A percentile compares a stretch with the other conserved stretches of the same genome.
Evolutionary conservation across 2,797 vertebrate species (phyloP).

Genomic region (Notolabrus celidotus): DNA sequence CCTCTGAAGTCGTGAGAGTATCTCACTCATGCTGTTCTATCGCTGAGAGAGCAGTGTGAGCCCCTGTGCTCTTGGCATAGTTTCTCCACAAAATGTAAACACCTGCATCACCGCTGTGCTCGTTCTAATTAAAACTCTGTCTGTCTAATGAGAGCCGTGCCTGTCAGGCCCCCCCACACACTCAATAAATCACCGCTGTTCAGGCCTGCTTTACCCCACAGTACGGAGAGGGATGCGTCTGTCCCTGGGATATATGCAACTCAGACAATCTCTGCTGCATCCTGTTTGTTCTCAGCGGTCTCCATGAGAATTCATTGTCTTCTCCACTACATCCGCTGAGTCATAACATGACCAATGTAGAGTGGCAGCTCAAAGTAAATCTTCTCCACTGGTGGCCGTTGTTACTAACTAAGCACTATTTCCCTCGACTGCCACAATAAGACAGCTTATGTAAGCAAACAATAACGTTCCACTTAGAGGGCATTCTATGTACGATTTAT

Average conservation of each 20-base stretch:
- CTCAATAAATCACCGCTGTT: slow-evolving; percentile 83
- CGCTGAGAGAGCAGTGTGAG: slow-evolving; percentile 60
- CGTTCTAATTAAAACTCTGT: slow-evolving; percentile 81
- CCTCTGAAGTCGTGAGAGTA: slow-evolving; percentile 59
- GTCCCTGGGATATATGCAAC: slow-evolving; percentile 64
- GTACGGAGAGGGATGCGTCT: slow-evolving; percentile 43
- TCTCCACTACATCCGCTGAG: slow-evolving; percentile 49
- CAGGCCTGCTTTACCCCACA: slow-evolving; percentile 74
- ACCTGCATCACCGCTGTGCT: slow-evolving; percentile 76
- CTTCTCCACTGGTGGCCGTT: slow-evolving; percentile 53
- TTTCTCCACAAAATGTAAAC: slow-evolving; percentile 78
- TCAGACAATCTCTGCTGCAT: slow-evolving; percentile 54
- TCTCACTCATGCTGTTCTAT: slow-evolving; percentile 48
- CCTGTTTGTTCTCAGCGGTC: slow-evolving; percentile 64
- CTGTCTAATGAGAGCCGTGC: slow-evolving; percentile 81
- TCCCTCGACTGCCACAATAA: slow-evolving; percentile 32
- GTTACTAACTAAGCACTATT: slow-evolving; percentile 56
- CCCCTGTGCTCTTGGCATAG: slow-evolving; percentile 72
- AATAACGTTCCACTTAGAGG: slow-evolving; percentile 22
- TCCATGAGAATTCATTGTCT: slow-evolving; percentile 68
- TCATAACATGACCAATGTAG: slow-evolving; percentile 59
- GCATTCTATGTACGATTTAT: slow-evolving; percentile 5
- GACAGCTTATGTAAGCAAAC: slow-evolving; percentile 43
- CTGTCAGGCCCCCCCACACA: slow-evolving; percentile 76
- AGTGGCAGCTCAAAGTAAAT: slow-evolving; percentile 68